Evolutionary conservation across 2,888 invertebrate species (phyloP).

Genomic region (Acanthosoma haemorrhoidale): DNA sequence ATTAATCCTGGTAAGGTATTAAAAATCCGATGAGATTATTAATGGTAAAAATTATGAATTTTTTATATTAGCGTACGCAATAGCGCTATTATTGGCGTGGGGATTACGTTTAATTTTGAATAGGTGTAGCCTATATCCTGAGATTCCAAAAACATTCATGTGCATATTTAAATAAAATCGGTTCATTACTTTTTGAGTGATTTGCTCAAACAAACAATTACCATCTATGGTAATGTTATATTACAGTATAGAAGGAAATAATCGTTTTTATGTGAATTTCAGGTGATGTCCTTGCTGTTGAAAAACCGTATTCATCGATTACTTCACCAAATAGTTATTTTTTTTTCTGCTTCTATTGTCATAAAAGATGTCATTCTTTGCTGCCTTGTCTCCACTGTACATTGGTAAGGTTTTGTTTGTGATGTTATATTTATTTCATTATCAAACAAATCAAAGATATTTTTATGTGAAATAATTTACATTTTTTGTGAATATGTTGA

Average conservation of each 20-base stretch:
- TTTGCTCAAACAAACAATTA: too few relatives aligned
- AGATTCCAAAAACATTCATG: too few relatives aligned
- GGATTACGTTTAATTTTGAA: too few relatives aligned
- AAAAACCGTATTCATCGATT: constrained; percentile 65
- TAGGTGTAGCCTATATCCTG: too few relatives aligned
- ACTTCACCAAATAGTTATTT: constrained; percentile 52
- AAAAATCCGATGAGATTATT: too few relatives aligned
- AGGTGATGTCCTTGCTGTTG: constrained; percentile 67
- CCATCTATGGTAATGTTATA: too few relatives aligned
- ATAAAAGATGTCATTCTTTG: constrained; percentile 54
- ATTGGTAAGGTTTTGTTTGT: constrained; percentile 43
- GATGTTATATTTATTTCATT: too few relatives aligned
- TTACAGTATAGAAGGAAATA: too few relatives aligned
- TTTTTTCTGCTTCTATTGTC: constrained; percentile 65
- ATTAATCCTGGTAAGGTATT: constrained; percentile 60
- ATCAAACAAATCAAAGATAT: too few relatives aligned
- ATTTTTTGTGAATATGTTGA: background rate
- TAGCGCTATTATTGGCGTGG: background rate
- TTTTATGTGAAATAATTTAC: background rate
- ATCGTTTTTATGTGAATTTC: too few relatives aligned
- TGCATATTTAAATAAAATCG: too few relatives aligned
- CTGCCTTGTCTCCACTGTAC: constrained; percentile 61
- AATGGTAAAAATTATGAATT: background rate
- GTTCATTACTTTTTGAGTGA: too few relatives aligned
- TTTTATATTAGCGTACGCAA: background rate